phyloP scores from a whole-genome alignment of 2,797 vertebrate species.

The Eupleurogrammus muticus region DNA sequence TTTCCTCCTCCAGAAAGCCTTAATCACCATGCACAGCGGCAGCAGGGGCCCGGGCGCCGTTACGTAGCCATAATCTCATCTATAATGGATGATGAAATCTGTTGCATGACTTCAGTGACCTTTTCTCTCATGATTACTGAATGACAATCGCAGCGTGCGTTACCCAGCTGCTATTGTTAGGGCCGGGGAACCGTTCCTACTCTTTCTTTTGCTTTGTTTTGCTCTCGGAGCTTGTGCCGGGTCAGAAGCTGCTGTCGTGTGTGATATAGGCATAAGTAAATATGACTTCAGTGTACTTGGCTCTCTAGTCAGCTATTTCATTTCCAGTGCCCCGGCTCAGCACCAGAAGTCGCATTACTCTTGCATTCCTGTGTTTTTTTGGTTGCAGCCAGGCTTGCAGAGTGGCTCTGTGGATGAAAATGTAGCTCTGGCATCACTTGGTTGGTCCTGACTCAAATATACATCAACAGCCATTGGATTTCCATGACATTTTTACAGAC shows the following conservation, averaged over 20 bases:
- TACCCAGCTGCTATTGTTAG: conserved; percentile 5
- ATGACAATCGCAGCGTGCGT: conserved; percentile 24
- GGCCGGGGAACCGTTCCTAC: conserved; percentile 3
- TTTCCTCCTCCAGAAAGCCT: conserved; percentile 16
- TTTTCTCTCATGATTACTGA: conserved; percentile 45
- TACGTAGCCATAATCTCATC: conserved; percentile 40
- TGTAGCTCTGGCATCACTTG: not conserved
- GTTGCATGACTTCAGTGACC: conserved; percentile 39
- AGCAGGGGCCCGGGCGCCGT: conserved; percentile 26
- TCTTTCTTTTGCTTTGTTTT: conserved; percentile 5
- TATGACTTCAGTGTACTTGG: conserved; percentile 19
- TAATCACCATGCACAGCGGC: conserved; percentile 52
- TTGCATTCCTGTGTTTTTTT: not conserved
- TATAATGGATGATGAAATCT: conserved; percentile 62
- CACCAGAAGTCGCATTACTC: not conserved
- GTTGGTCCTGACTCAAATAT: not conserved
- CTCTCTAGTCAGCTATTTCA: not conserved
- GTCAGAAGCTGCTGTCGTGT: not conserved
- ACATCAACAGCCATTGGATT: not conserved
- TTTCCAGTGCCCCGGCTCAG: not conserved
- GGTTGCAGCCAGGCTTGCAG: too few species aligned
- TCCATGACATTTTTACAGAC: too few species aligned
- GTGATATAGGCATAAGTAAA: conserved; percentile 4
- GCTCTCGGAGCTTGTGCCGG: not conserved
- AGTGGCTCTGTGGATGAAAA: not conserved